Percentiles rank a stretch among this genome's conserved stretches.
Conservation (phyloP, 2,888 invertebrate species). For the Stenolophus ochropezus region DNA sequence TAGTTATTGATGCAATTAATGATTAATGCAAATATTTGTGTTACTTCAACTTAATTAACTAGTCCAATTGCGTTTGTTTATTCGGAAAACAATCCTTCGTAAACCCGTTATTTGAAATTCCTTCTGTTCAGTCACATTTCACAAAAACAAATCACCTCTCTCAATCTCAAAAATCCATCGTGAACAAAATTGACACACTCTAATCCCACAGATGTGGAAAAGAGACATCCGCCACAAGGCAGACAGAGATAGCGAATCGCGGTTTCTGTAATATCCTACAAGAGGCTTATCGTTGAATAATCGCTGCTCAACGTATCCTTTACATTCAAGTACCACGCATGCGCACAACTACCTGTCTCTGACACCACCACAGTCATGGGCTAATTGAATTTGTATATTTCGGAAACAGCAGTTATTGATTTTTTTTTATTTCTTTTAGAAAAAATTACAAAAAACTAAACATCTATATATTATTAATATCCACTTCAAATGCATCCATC, state of each 20-base stretch:
- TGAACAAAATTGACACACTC: background rate
- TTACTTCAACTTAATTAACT: background rate
- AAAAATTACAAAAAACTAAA: background rate
- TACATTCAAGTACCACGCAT: background rate
- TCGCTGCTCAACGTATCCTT: conserved; percentile 17
- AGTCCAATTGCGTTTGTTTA: background rate
- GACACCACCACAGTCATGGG: background rate
- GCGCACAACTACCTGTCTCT: background rate
- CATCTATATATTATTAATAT: too few relatives aligned
- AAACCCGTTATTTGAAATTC: background rate
- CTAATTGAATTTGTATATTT: conserved; percentile 18
- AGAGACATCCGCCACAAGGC: conserved; percentile 22
- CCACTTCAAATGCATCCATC: too few relatives aligned
- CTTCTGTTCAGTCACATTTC: background rate
- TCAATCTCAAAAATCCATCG: background rate
- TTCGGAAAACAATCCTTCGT: background rate
- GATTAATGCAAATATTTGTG: background rate
- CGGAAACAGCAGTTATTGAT: background rate
- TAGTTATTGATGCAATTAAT: background rate
- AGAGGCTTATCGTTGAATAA: conserved; percentile 41
- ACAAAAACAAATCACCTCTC: background rate
- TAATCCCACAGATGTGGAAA: background rate
- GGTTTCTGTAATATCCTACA: conserved; percentile 39
- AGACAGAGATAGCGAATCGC: conserved; percentile 20
- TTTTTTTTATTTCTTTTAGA: background rate